Conservation (phyloP, 2,113 vertebrate genomes). For the Puma concolor region DNA sequence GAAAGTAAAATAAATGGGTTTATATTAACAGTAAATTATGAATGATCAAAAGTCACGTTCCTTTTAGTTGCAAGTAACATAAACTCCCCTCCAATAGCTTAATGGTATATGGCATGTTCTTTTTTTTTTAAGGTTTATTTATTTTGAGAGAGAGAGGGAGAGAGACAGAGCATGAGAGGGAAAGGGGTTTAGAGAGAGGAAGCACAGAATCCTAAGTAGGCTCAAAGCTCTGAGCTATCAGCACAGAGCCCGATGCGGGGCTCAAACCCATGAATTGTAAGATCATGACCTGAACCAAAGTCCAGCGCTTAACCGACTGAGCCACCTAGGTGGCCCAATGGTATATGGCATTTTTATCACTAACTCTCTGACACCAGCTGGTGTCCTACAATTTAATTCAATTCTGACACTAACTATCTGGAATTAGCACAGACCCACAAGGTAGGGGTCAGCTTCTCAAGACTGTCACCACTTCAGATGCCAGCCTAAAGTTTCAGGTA, state of each 20-base stretch:
- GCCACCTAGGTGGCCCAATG: no score
- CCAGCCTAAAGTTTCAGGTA: background rate
- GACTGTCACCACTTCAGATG: background rate
- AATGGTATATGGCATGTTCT: background rate
- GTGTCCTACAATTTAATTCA: background rate
- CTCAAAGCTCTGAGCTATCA: no score
- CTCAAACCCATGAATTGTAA: no score
- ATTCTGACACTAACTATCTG: background rate
- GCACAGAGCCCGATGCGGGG: no score
- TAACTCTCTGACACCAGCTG: background rate
- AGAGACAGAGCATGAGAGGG: no score
- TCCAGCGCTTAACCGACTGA: no score
- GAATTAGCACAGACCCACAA: background rate
- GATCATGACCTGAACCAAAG: no score
- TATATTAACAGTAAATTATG: background rate
- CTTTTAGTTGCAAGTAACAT: background rate
- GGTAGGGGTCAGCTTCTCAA: background rate
- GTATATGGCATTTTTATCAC: background rate
- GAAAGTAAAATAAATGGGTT: background rate
- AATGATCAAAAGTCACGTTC: background rate
- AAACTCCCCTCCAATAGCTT: background rate
- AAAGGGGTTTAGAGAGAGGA: no score
- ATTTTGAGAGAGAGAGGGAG: no score
- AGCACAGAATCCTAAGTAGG: no score
- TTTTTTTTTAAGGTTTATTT: no score